A percentile compares a stretch with the other conserved stretches of the same genome.
These are phyloP conservation scores for Oopsacas minuta DNA, from an alignment of 37 sponge, comb jelly and placozoan species.

Conservation along the genomic window DNA sequence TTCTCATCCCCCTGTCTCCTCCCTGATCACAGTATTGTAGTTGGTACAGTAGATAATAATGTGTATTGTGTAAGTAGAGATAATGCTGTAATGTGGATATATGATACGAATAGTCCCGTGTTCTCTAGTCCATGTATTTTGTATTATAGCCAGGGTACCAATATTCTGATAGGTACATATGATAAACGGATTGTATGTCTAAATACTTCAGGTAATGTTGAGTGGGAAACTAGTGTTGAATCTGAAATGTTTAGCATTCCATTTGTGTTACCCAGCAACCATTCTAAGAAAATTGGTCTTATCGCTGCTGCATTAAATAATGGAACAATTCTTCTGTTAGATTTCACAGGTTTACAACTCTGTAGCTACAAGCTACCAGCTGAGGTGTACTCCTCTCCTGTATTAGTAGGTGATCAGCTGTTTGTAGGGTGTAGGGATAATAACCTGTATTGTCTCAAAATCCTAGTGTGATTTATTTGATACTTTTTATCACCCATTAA, in stretches of 20 bases:
- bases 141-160: background rate
- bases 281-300: background rate
- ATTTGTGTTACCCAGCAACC: background rate
- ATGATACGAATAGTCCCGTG: background rate
- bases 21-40: constrained; percentile 9
- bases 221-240: constrained; percentile 9
- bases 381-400: constrained; percentile 74
- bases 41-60: background rate
- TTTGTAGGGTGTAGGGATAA: constrained; percentile 71
- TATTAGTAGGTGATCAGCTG: constrained; percentile 20
- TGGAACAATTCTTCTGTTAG: background rate
- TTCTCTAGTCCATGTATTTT: constrained; percentile 16
- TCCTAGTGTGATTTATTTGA: background rate
- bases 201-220: background rate
- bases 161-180: background rate
- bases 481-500: too few relatives aligned
- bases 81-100: background rate
- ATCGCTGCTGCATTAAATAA: background rate
- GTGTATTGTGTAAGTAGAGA: constrained; percentile 31
- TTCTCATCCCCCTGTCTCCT: constrained; percentile 50
- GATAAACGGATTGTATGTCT: background rate
- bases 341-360: background rate
- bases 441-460: constrained; percentile 37
- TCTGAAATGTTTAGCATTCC: constrained; percentile 13
- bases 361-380: constrained; percentile 32